Evolutionary conservation across 1,140 invertebrate species (phyloP).

Genomic region (Eriocheir sinensis): DNA sequence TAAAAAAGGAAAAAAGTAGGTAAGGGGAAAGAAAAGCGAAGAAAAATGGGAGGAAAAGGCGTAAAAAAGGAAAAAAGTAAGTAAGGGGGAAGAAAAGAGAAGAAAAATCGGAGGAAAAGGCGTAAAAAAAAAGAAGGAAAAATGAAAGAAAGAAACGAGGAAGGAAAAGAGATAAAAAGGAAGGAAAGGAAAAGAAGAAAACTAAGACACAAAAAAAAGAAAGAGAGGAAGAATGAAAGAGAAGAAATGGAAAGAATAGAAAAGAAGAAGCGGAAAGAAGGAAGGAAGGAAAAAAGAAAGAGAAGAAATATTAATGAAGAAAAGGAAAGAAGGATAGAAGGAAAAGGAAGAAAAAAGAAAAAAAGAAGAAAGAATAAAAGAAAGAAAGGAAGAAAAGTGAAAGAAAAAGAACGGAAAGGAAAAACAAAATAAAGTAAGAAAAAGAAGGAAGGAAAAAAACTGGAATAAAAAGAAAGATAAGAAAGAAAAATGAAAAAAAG

Average conservation of each 20-base stretch:
- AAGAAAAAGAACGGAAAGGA: background rate
- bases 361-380: background rate
- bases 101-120: background rate
- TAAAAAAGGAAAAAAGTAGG: background rate
- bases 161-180: too few species aligned
- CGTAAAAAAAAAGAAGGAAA: background rate
- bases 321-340: background rate
- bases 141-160: too few species aligned
- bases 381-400: background rate
- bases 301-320: background rate
- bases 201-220: too few species aligned
- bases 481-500: background rate
- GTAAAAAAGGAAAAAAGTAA: background rate
- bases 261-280: background rate
- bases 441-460: too few species aligned
- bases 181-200: too few species aligned
- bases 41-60: background rate
- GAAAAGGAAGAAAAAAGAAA: background rate
- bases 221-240: too few species aligned
- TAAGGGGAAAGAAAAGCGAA: background rate
- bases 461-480: background rate
- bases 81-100: background rate
- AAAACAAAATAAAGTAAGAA: background rate
- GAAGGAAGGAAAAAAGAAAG: too few species aligned
- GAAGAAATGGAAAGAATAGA: too few species aligned